Conservation (phyloP, 2,888 invertebrate genomes). For the Selenia dentaria region DNA sequence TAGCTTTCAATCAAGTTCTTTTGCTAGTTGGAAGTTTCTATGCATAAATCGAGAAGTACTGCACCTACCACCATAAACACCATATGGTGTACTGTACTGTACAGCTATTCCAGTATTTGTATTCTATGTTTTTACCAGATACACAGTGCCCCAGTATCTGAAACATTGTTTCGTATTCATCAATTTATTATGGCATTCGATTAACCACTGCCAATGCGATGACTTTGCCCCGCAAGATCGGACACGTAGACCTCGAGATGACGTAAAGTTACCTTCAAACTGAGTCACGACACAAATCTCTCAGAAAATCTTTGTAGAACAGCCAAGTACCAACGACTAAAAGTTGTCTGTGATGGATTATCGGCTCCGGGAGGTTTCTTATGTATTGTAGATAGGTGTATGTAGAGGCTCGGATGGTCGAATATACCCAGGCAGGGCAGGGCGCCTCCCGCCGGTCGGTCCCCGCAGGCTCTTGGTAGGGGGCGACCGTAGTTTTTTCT, state of each 20-base stretch:
- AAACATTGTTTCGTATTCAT: constrained; percentile 6
- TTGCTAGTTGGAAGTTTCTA: too few relatives aligned
- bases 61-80: too few relatives aligned
- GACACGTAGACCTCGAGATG: constrained; percentile 23
- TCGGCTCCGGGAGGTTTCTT: constrained; percentile 27
- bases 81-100: too few relatives aligned
- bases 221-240: constrained; percentile 15
- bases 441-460: constrained; percentile 58
- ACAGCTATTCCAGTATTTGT: too few relatives aligned
- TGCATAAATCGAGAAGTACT: too few relatives aligned
- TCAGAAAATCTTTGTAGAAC: constrained; percentile 26
- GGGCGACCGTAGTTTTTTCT: constrained; percentile 52
- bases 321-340: constrained; percentile 6
- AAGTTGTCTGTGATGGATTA: constrained; percentile 14
- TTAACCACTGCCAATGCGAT: constrained; percentile 2
- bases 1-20: too few relatives aligned
- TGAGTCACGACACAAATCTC: constrained; percentile 29
- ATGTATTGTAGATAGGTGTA: constrained; percentile 32
- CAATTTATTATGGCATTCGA: constrained; percentile 8
- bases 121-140: too few relatives aligned
- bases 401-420: constrained; percentile 42
- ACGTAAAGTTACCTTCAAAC: constrained; percentile 32
- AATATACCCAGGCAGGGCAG: constrained; percentile 54
- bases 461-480: constrained; percentile 61
- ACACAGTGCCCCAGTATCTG: too few relatives aligned